Evolutionary conservation across 2,797 vertebrate genomes (phyloP), one percentile per base, ranked within the genome.

Genomic region (Stomatorhinus walkeri): DNA sequence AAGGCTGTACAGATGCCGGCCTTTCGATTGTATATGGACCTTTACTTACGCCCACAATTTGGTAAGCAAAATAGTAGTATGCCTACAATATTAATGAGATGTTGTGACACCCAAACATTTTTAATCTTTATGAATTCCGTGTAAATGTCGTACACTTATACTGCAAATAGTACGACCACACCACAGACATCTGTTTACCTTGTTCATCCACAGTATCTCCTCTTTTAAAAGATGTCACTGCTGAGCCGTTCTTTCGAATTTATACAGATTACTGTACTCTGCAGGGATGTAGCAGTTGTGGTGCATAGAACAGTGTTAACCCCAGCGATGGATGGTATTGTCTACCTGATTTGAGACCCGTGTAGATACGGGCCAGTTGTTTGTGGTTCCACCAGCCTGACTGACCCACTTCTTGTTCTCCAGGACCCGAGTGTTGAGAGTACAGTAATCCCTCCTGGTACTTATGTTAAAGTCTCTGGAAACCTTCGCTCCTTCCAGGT

Each of bases 401-500:
- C n/a, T 90, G 48, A 43, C 14, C 68, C 46, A 22, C 83, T 16
- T 84, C 9, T 4, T 81, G 40, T 24, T 79, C 83, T 10, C 22
- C 54, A 99, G 98, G 98, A 99, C 81, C 93, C 95, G 19, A 93
- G 95, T 84, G 91, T 96, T 36, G 98, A 99, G 92, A 97, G 95
- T 86, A 94, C 95, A 0, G 97, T 98, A 48, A 95, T 99, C 22
- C 98, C 97, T 91, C 98, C 98, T 16, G 96, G 97, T 89, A 97
- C 97, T 0, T 99, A 99, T 0, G 96, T 99, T 84, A 99, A 98
- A 94, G 97, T 99, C 1, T 97, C 97, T 9, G 98, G 98, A 12
- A 99, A 98, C 89, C 94, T 99, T 81, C 96, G 98, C 0, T 98
- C 97, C 1, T 99, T 99, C 92, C 98, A 99, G 97, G 98, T 99